Evolutionary conservation across 1,140 invertebrate genomes (phyloP), one percentile per base, ranked within the genome.

Genomic region (Solenopsis invicta): DNA sequence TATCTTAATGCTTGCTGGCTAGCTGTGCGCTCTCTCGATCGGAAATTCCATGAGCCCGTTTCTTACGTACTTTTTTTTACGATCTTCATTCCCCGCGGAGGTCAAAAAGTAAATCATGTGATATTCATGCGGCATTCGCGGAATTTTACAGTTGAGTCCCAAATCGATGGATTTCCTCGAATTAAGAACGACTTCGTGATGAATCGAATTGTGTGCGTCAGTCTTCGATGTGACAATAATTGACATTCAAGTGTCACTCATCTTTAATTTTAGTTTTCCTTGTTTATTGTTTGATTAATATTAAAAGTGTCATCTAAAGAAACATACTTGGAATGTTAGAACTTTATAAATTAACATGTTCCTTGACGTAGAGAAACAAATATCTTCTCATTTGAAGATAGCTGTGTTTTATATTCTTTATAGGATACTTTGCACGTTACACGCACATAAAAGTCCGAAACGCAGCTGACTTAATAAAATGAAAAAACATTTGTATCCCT

Each of bases 21-120:
- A 12, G 66, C n/a, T 1, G 41, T 21, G 5, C 21, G 72, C 66
- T 71, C 66, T 67, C 41, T 56, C 16, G 52, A 86, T 86, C 45
- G 10, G 2, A 13, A 85, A 69, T 85, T 76, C 66, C 52, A 34
- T 54, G 34, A 69, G 37, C 48, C 21, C 8, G 21, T 10, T 71
- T 37, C 29, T 24, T 52, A 82, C 29, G 10, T 16, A 24, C 24
- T 54, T 69, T 67, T 66, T 69, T 9, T 13, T 29, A 41, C 18
- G 34, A 74, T 12, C 4, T 52, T 82, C 16, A 41, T 50, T 54
- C 9, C 13, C 16, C 54, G 37, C 5, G 54, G 16, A 37, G n/a
- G 24, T 82, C 21, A 21, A 18, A 84, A 61, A 59, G 9, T 37
- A 29, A 86, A 81, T 86, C 37, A 37, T 41, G 62, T 12, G 52